Base-by-base conservation (phyloP, 2,888 invertebrate species). In the Drosophila longiperda region DNA sequence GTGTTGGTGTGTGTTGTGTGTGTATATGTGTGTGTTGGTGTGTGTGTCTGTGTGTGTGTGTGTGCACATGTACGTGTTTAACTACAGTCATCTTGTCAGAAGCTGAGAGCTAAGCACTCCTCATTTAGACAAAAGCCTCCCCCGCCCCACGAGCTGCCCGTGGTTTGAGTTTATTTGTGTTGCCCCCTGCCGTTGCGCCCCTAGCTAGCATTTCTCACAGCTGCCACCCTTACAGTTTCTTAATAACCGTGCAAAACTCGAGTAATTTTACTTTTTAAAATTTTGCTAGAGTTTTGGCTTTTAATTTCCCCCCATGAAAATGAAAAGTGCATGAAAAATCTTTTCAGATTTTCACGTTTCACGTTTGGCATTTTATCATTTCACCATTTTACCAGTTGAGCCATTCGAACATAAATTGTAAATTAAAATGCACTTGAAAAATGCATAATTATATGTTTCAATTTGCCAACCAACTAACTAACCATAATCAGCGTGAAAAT, bases 1-100 rank as follows among this genome's bases (percentile, higher is more conserved):
- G 36, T 52, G 34, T 26, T 32, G 40, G 68, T n/a, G n/a, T n/a
- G n/a, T n/a, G 48, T 63, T 73, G 26, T 49, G 75, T 80, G 87
- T 82, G 88, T 87, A 83, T 78, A 77, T 76, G 82, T 32, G 34
- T 20, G 59, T 48, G 69, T 36, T 36, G 57, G 4, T 29, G 29
- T 29, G 34, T 20, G 59, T 48, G 69, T 36, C 57, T 58, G 78
- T 80, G 77, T 77, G 90, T 36, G 49, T 12, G 60, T 57, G 66
- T 36, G 57, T 64, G 70, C 58, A 52, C 36, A 32, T 55, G 81
- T 81, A 87, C 90, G 87, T 87, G 90, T 86, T 88, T 81, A 81
- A 80, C 89, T 75, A 81, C 71, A 60, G 66, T 68, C 73, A 69
- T 64, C 83, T 73, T 67, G 63, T 70, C 70, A 69, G 81, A 38